Conservation (phyloP, 2,888 invertebrate genomes). For the Catocala nupta region DNA sequence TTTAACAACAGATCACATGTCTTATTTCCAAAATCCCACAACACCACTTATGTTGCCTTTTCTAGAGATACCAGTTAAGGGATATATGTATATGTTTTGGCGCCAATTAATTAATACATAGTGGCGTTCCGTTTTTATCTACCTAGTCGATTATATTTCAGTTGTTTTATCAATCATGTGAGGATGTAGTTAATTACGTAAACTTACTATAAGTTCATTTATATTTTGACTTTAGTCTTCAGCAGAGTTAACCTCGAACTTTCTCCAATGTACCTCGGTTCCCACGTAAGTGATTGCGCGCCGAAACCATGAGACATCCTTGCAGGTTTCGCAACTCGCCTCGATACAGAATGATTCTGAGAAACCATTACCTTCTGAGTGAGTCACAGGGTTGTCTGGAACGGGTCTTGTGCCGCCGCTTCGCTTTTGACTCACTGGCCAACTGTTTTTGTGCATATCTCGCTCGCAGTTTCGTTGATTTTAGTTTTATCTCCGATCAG, state of each 20-base stretch:
- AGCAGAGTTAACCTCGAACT: slow-evolving; percentile 42
- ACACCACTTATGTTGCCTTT: too few species aligned
- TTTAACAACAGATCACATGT: too few species aligned
- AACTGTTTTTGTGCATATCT: slow-evolving; percentile 45
- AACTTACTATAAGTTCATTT: background rate
- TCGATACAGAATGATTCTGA: slow-evolving; percentile 65
- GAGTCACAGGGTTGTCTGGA: slow-evolving; percentile 62
- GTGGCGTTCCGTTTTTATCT: background rate
- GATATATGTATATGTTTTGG: background rate
- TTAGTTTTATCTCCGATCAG: slow-evolving; percentile 10
- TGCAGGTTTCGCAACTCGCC: slow-evolving; percentile 73
- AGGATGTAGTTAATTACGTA: background rate
- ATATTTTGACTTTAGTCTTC: background rate
- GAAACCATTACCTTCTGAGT: slow-evolving; percentile 72
- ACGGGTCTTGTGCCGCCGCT: slow-evolving; percentile 66
- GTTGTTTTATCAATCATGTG: background rate
- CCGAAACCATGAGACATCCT: slow-evolving; percentile 63
- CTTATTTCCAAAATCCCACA: too few species aligned
- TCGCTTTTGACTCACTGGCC: slow-evolving; percentile 54
- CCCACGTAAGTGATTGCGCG: slow-evolving; percentile 55
- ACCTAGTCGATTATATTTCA: background rate
- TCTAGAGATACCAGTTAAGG: too few species aligned
- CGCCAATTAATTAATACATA: background rate
- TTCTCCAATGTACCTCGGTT: slow-evolving; percentile 53
- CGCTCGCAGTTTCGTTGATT: slow-evolving; percentile 14